Evolutionary conservation across 2,113 vertebrate genomes (phyloP).

Genomic region (Callipepla californica): DNA sequence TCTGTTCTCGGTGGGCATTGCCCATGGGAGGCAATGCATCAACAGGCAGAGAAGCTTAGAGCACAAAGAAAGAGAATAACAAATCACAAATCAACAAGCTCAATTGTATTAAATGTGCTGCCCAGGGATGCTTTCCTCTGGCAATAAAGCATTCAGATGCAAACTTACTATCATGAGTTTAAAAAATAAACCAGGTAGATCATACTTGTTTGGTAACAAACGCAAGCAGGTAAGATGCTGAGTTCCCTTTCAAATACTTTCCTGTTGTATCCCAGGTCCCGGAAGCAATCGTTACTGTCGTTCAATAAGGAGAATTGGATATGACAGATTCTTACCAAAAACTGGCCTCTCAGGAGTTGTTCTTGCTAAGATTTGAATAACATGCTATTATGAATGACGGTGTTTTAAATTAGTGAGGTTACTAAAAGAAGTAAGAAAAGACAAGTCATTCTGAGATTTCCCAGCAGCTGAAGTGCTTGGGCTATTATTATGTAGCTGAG

Average conservation of each 20-base stretch:
- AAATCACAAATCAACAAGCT: background rate
- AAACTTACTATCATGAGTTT: background rate
- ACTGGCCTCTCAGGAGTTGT: background rate
- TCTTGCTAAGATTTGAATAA: constrained; percentile 46
- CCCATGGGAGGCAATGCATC: background rate
- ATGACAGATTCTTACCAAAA: constrained; percentile 9
- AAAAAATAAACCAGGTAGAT: background rate
- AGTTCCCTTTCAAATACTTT: background rate
- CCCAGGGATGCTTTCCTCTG: background rate
- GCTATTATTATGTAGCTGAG: background rate
- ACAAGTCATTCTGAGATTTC: background rate
- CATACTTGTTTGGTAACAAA: background rate
- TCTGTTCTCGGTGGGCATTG: background rate
- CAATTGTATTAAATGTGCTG: background rate
- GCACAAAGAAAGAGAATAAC: background rate
- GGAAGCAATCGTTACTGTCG: background rate
- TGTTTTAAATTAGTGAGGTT: constrained; percentile 15
- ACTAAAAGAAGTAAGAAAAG: constrained; percentile 40
- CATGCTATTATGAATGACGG: background rate
- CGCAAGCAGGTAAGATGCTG: background rate
- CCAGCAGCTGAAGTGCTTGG: background rate
- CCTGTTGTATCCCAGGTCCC: background rate
- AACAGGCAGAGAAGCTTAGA: background rate
- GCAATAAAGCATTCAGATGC: background rate
- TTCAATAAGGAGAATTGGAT: background rate